Conservation (phyloP, 2,888 invertebrate species). For the Tyria jacobaeae region DNA sequence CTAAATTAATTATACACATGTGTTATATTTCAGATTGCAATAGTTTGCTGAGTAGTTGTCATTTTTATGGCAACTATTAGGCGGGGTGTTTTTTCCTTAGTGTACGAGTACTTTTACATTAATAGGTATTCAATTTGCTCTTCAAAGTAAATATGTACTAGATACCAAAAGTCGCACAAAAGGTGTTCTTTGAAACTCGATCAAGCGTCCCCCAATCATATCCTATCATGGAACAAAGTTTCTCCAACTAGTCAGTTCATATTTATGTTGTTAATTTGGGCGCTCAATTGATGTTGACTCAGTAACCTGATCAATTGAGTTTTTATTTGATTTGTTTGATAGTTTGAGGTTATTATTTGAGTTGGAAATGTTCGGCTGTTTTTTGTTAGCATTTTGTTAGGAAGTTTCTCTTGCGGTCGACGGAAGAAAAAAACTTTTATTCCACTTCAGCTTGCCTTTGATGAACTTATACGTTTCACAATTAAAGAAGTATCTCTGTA, state of each 20-base stretch:
- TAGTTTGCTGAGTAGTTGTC: too few species aligned
- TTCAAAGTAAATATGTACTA: slow-evolving; percentile 11
- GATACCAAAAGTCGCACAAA: slow-evolving; percentile 21
- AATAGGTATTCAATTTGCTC: slow-evolving; percentile 7
- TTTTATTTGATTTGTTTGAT: slow-evolving; percentile 26
- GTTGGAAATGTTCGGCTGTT: slow-evolving; percentile 1
- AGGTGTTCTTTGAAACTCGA: slow-evolving; percentile 18
- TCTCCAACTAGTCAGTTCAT: slow-evolving; percentile 11
- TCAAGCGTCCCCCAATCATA: slow-evolving; percentile 13
- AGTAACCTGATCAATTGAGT: slow-evolving; percentile 23
- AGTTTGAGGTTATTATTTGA: slow-evolving; percentile 19
- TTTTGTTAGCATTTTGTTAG: not conserved
- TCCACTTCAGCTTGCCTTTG: not conserved
- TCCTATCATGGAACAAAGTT: slow-evolving; percentile 7
- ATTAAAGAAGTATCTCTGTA: not conserved
- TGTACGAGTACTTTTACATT: not conserved
- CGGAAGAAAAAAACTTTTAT: not conserved
- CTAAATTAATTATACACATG: too few species aligned
- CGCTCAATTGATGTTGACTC: slow-evolving; percentile 18
- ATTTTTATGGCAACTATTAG: not conserved
- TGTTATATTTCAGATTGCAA: too few species aligned
- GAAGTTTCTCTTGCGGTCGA: not conserved
- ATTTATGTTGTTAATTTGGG: slow-evolving; percentile 35
- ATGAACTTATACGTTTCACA: not conserved
- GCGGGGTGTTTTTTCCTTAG: not conserved